phyloP scores from a whole-genome alignment of 2,888 invertebrate genomes.

The Chrysodeixis includens region DNA sequence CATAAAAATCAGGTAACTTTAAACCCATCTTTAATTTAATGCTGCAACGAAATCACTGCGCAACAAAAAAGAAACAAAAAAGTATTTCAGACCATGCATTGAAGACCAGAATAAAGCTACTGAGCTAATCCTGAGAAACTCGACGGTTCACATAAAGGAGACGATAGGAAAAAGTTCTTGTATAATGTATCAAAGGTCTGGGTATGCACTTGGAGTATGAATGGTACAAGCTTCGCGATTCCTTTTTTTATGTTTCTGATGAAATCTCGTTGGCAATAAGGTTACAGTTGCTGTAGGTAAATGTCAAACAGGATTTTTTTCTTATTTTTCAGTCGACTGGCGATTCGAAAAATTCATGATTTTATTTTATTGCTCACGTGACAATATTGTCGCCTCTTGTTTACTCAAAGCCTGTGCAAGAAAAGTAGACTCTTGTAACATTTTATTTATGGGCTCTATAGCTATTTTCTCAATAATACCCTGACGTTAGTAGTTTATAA shows the following conservation, averaged over 20 bases:
- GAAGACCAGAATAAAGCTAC: constrained; percentile 37
- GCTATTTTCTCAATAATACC: constrained; percentile 12
- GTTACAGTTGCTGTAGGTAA: too few relatives aligned
- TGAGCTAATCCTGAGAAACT: constrained; percentile 53
- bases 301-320: too few relatives aligned
- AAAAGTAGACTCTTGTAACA: too few relatives aligned
- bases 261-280: not conserved
- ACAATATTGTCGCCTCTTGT: too few relatives aligned
- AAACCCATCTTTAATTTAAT: constrained; percentile 36
- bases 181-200: constrained; percentile 47
- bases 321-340: too few relatives aligned
- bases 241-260: not conserved
- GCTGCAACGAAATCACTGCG: constrained; percentile 50
- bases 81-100: constrained; percentile 23
- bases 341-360: too few relatives aligned
- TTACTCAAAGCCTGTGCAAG: too few relatives aligned
- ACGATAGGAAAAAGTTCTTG: constrained; percentile 51
- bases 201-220: constrained; percentile 34
- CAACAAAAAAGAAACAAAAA: constrained; percentile 45
- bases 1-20: constrained; percentile 40
- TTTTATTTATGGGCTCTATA: not conserved
- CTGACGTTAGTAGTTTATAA: constrained; percentile 47
- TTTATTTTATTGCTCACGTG: too few relatives aligned
- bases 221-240: not conserved
- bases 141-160: constrained; percentile 42